Percentiles rank a stretch among this genome's conserved stretches.
Evolutionary conservation across 2,888 invertebrate genomes (phyloP).

Genomic region (Drosophila cognata): DNA sequence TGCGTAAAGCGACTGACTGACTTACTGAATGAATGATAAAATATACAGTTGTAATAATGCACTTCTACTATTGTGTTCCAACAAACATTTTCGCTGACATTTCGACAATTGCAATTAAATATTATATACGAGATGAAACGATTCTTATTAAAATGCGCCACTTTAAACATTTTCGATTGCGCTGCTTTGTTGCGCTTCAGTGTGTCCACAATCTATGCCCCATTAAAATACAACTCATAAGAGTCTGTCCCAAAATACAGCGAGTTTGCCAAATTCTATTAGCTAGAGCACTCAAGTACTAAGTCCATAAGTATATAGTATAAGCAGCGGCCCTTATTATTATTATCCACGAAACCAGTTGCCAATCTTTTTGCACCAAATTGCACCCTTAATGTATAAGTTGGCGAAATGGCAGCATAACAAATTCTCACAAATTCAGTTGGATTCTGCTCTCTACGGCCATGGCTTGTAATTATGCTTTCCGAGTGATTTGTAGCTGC

Average conservation of each 20-base stretch:
- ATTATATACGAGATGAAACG: too few relatives aligned
- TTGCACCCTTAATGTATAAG: not conserved
- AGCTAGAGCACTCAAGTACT: not conserved
- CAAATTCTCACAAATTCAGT: conserved; percentile 12
- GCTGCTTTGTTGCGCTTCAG: not conserved
- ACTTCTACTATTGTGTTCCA: not conserved
- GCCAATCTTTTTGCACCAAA: conserved; percentile 9
- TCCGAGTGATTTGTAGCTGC: conserved; percentile 27
- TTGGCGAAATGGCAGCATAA: conserved; percentile 20
- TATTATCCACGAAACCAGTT: not conserved
- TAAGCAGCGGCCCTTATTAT: not conserved
- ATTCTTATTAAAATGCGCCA: not conserved
- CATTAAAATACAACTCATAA: not conserved
- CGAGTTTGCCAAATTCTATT: not conserved
- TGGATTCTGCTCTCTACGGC: not conserved
- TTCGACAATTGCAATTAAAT: not conserved
- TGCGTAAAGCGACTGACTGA: conserved; percentile 36
- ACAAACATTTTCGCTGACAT: not conserved
- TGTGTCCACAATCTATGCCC: not conserved
- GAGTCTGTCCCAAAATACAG: not conserved
- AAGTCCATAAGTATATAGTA: not conserved
- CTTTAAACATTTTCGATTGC: not conserved
- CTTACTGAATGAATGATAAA: conserved; percentile 32
- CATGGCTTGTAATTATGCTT: conserved; percentile 54
- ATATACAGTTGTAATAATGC: not conserved